Conservation (phyloP, 2,113 vertebrate species). For the Lagenorhynchus albirostris region DNA sequence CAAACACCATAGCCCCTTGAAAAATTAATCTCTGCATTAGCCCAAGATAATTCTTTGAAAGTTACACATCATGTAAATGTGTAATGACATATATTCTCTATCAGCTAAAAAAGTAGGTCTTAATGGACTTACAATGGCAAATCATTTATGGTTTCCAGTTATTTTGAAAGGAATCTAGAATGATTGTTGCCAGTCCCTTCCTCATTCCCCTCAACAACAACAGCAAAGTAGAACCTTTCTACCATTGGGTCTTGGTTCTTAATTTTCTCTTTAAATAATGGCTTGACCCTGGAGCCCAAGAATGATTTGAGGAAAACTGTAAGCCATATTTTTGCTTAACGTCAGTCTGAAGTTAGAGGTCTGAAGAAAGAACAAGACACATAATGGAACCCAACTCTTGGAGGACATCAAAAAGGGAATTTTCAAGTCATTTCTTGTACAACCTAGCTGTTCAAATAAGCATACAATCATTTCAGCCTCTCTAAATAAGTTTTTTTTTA, state of each 20-base stretch:
- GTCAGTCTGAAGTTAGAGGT: not conserved
- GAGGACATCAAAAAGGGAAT: not conserved
- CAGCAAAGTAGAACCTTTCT: conserved; percentile 14
- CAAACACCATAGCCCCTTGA: not conserved
- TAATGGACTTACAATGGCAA: not conserved
- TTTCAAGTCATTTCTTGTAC: not conserved
- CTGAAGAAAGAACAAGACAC: not conserved
- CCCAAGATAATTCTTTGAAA: not conserved
- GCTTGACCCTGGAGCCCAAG: not conserved
- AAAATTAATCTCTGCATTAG: not conserved
- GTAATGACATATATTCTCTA: not conserved
- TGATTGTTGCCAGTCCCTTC: not conserved
- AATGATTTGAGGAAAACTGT: not conserved
- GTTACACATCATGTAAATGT: not conserved
- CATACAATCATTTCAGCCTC: not conserved
- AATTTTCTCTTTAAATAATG: conserved; percentile 34
- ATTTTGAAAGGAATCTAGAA: not conserved
- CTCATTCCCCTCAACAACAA: not conserved
- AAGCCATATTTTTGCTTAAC: not conserved
- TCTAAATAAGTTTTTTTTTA: not conserved
- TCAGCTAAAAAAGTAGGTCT: not conserved
- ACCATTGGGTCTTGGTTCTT: not conserved
- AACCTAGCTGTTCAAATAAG: not conserved
- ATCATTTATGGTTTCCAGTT: not conserved
- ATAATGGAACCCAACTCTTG: not conserved